Conservation (phyloP, 1,140 invertebrate species). For the Agrypnia vestita region DNA sequence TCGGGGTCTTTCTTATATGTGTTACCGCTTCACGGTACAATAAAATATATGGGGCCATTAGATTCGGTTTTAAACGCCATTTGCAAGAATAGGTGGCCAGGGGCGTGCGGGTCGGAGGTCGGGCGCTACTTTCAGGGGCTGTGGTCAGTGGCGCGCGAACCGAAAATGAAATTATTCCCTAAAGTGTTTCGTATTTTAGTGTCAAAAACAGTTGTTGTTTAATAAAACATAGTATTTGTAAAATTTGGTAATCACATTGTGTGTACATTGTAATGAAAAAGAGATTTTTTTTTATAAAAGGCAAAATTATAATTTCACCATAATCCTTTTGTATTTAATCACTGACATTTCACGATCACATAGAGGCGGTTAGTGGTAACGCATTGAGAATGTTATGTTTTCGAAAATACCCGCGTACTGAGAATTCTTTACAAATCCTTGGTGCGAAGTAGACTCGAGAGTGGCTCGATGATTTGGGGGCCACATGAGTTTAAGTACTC, state of each 20-base stretch:
- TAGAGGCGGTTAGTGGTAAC: too few relatives aligned
- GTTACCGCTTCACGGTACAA: conserved; percentile 41
- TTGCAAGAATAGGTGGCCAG: conserved; percentile 49
- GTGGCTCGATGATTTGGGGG: too few relatives aligned
- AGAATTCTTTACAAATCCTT: too few relatives aligned
- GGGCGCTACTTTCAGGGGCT: background rate
- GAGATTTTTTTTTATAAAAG: too few relatives aligned
- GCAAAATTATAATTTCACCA: too few relatives aligned
- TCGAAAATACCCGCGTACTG: too few relatives aligned
- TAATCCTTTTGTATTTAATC: too few relatives aligned
- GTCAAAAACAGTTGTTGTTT: background rate
- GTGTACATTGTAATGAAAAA: too few relatives aligned
- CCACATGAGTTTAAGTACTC: too few relatives aligned
- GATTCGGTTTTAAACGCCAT: conserved; percentile 60
- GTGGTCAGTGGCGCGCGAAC: conserved; percentile 21
- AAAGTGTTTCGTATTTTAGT: background rate
- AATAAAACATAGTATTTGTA: background rate
- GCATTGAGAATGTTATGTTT: too few relatives aligned
- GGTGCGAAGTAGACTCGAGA: too few relatives aligned
- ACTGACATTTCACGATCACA: too few relatives aligned
- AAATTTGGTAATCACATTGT: background rate
- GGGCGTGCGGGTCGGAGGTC: conserved; percentile 20
- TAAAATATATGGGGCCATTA: conserved; percentile 58
- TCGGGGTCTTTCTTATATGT: conserved; percentile 50
- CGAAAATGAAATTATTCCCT: background rate